Base-by-base conservation (phyloP, 2,797 vertebrate genomes). In the Otolemur crassicaudatus region DNA sequence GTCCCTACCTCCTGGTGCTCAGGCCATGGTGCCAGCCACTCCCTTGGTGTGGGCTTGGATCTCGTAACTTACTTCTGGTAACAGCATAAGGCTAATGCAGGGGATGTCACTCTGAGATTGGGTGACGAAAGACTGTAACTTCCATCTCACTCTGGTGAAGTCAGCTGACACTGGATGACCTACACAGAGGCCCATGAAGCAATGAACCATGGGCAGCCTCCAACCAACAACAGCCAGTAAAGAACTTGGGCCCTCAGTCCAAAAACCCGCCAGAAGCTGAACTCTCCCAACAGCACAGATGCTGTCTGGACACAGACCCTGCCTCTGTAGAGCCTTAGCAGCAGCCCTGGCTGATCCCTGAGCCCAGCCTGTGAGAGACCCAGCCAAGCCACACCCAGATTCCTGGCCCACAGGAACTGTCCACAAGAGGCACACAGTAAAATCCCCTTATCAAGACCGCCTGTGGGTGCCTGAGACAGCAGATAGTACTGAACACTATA, bases 131-230 rank as follows among this genome's bases (percentile, higher is more conserved):
- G 49, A 53, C 49, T 53, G 49, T 53, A 53, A 53, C 49, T 53
- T 53, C 49, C 14, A 53, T 53, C 49, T 53, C 49, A 53, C 49
- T 53, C 49, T 53, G 14, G 43, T 9, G 40, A 85, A 37, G 43
- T 37, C 56, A 0, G 37, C n/a, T 29, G 67, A 73, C 27, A 0
- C 0, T 53, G 34, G 25, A 3, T 23, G n/a, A n/a, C 29, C 92
- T 22, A 2, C 0, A 0, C 63, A 34, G 37, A 58, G 56, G 63
- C n/a, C 27, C 8, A 1, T 0, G 9, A 17, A 17, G 58, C 43
- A 1, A 4, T 0, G 80, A 20, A 25, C 77, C 1, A 2, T 53
- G 88, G 31, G 25, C 8, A 29, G 63, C 63, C 83, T 56, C 58
- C 4, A 7, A 19, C 25, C 20, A 14, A 17, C 20, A 11, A 17